Base-by-base conservation (phyloP, 2,797 vertebrate species). In the Thunnus albacares region DNA sequence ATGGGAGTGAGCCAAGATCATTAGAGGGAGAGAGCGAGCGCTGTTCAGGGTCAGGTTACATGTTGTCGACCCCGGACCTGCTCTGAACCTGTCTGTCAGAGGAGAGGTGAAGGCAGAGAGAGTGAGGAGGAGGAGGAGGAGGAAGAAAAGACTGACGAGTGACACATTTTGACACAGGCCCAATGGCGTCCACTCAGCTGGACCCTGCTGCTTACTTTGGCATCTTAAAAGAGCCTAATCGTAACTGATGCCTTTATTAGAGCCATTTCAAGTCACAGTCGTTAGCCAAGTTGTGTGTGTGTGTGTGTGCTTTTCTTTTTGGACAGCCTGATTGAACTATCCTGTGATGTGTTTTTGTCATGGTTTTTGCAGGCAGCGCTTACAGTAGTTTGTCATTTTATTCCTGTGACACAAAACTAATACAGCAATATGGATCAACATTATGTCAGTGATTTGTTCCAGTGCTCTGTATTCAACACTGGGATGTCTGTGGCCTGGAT, bases 1-100 rank as follows among this genome's bases (percentile, higher is more conserved):
- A 86, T 80, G 88, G 87, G 85, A 89, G 81, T 53, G 86, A 90
- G 87, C 85, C 87, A 88, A 85, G 82, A 89, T 88, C 90, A 91
- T 92, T 88, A 89, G 80, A 87, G 75, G 35, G 66, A 28, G 69
- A 53, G 80, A 43, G 87, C 2, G 45, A 71, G 81, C 45, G 22
- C 63, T 15, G 62, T 69, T 41, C 62, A 18, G 90, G 81, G 85
- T 94, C 85, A 3, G 77, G 87, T 94, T 93, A 88, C 90, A 77
- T 62, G 81, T 69, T 81, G 84, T 80, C 72, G 84, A 92, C 88
- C 90, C 79, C 83, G 71, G 85, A 85, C 84, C 85, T 86, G 85
- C 81, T 79, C 89, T 81, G 77, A 88, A 87, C 90, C 88, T 87
- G 89, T 87, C 86, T 81, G 92, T 90, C 84, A 85, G 73, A 67